Conservation (phyloP, 2,113 vertebrate genomes). For the Ochotona curzoniae region DNA sequence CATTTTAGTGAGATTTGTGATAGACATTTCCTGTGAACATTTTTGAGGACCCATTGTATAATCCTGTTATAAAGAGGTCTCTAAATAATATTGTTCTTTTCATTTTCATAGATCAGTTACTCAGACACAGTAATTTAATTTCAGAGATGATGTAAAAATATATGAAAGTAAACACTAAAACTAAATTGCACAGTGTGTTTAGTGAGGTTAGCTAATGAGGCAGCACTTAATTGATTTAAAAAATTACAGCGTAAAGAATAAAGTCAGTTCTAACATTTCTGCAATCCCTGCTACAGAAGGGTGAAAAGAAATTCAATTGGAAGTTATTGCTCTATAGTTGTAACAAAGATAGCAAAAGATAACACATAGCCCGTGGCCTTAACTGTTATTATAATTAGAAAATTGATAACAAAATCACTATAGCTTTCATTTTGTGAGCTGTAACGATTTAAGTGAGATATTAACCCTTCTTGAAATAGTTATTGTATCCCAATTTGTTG, state of each 20-base stretch:
- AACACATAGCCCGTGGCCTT: background rate
- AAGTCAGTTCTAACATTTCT: background rate
- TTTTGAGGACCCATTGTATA: too few species aligned
- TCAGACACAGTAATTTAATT: conserved; percentile 38
- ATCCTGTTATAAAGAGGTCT: background rate
- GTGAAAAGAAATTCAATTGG: background rate
- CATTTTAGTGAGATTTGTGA: too few species aligned
- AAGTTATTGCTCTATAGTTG: background rate
- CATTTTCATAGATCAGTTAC: conserved; percentile 36
- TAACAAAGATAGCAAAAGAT: background rate
- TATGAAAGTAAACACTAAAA: background rate
- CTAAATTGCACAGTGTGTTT: background rate
- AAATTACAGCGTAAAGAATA: background rate
- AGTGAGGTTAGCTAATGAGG: background rate
- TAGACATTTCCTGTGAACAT: too few species aligned
- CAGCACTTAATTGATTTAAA: background rate
- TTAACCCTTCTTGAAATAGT: conserved; percentile 38
- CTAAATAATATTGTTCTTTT: background rate
- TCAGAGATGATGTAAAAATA: background rate
- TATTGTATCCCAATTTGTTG: background rate
- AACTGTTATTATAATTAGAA: background rate
- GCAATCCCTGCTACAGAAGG: background rate
- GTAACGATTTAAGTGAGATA: background rate
- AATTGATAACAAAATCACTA: background rate
- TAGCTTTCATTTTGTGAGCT: conserved; percentile 45